Base-by-base conservation (phyloP, 1,140 invertebrate species). In the Pomacea maculata region DNA sequence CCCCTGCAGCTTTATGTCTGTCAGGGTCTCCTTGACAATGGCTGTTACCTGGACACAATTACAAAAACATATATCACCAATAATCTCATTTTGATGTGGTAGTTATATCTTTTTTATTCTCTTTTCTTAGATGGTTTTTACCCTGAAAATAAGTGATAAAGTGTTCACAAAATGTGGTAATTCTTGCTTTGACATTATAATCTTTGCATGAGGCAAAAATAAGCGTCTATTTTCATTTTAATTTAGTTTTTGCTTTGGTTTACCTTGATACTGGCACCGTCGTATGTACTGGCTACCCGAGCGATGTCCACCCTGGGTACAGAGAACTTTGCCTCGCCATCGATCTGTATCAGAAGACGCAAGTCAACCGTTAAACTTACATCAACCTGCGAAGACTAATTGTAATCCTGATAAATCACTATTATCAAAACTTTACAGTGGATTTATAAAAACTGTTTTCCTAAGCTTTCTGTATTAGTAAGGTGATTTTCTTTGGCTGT, bases 321-420 rank as follows among this genome's bases (percentile, higher is more conserved):
- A 4, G 55, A 52, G 55, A 82, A 83, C 64, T 76, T 80, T 29
- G 55, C 80, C 25, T 83, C 74, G 2, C 83, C 83, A 57, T 83
- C 78, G 63, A 83, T 83, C 83, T 83, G 70, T 8, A 17, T 0
- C 57, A 61, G 34, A 61, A 61, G 11, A 61, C 57, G 9, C 0
- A 61, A 0, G 15, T 61, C 57, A 61, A 61, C 34, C 34, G 2
- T 45, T 45, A 4, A 1, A 1, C 6, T 11, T 54, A 1, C 45
- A 74, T 2, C 5, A 12, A 21, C 3, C 14, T 52, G 55, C 3
- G 2, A 74, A 11, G 14, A 15, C 2, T 19, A 7, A 65, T 65
- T 19, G n/a, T n/a, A 2, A 65, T 65, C 70, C 17, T 6, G 10
- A 34, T 10, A 14, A 57, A 57, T 57, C 0, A 57, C n/a, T 55